Conservation (phyloP, 2,888 invertebrate genomes). For the Oxystoma pomonae region DNA sequence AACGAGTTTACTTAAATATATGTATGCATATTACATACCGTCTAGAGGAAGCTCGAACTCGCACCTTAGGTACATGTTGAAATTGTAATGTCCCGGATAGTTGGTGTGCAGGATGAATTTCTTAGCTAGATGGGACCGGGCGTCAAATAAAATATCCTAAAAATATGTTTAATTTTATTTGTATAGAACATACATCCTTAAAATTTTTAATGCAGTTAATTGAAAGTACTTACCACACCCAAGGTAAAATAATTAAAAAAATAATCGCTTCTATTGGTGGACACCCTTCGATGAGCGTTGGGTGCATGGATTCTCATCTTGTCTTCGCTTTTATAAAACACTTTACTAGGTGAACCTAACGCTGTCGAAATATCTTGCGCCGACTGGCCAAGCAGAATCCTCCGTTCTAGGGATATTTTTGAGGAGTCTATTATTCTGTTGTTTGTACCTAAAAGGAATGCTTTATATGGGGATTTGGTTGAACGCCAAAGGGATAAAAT, state of each 20-base stretch:
- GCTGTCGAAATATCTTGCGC: constrained; percentile 85
- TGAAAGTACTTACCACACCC: constrained; percentile 83
- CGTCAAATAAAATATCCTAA: constrained; percentile 95
- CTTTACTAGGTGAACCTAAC: constrained; percentile 85
- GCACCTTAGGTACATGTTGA: constrained; percentile 97
- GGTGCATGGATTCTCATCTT: constrained; percentile 98
- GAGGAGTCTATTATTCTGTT: constrained; percentile 60
- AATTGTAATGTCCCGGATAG: constrained; percentile 99
- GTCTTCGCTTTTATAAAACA: constrained; percentile 98
- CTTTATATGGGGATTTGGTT: no score
- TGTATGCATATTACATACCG: no score
- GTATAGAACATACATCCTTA: no score
- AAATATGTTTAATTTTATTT: no score
- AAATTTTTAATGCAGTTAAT: no score
- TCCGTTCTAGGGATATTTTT: constrained; percentile 58
- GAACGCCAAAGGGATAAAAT: no score
- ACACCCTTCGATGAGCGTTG: constrained; percentile 72
- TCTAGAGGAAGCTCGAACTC: constrained; percentile 77
- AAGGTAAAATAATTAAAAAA: constrained; percentile 98
- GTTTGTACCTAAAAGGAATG: constrained; percentile 51
- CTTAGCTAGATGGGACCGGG: constrained; percentile 88
- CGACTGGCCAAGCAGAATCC: constrained; percentile 79
- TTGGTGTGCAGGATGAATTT: constrained; percentile 97
- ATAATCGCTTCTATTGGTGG: constrained; percentile 86
- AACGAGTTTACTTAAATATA: no score